phyloP scores from a whole-genome alignment of 2,797 vertebrate genomes.

The Propithecus deckenii region DNA sequence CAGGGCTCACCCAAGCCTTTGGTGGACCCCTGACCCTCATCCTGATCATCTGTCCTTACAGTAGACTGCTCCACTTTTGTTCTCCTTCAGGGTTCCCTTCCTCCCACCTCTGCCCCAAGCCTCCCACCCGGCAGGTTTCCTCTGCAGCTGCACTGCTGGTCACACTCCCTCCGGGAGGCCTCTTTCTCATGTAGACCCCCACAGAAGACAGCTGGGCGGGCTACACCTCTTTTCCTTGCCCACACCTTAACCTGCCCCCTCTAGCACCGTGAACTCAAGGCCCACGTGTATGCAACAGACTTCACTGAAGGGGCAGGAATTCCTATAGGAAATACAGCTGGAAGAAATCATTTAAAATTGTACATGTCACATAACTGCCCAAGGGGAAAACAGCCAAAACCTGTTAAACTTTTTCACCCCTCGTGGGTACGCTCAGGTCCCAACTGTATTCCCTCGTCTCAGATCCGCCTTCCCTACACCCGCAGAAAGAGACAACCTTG shows the following conservation, averaged over 20 bases:
- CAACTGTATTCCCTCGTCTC: constrained; percentile 26
- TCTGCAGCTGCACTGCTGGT: neutral
- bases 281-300: neutral
- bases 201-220: neutral
- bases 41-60: neutral
- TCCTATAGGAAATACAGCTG: neutral
- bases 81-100: neutral
- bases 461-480: constrained; percentile 20
- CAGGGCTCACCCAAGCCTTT: neutral
- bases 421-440: neutral
- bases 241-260: neutral
- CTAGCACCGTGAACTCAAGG: neutral
- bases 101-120: neutral
- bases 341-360: constrained; percentile 10
- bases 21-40: neutral
- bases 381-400: neutral
- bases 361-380: neutral
- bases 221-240: neutral
- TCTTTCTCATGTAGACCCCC: neutral
- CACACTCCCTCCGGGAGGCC: neutral
- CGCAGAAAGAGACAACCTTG: neutral
- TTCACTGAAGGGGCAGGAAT: neutral
- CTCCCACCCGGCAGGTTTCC: neutral
- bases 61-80: neutral
- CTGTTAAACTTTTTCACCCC: neutral